These are phyloP conservation scores for Lissocephala sabroskyi DNA, from an alignment of 2,888 invertebrate species.

Conservation along the genomic window DNA sequence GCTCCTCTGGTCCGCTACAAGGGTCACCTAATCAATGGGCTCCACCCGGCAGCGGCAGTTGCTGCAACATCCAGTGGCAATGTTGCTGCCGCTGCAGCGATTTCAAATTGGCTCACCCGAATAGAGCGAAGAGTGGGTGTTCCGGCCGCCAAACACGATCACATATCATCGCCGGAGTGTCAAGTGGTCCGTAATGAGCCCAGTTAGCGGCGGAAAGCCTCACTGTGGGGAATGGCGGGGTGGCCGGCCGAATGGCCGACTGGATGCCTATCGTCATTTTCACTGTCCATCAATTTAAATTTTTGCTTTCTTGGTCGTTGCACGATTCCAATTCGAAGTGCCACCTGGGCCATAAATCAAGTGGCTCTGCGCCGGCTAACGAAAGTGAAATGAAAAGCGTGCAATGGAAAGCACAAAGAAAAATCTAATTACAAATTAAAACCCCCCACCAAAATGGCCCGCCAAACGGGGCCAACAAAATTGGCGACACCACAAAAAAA, in stretches of 20 bases:
- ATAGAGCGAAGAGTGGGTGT: slow-evolving; percentile 36
- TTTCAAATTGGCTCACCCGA: slow-evolving; percentile 50
- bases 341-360: slow-evolving; percentile 49
- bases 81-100: slow-evolving; percentile 22
- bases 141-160: slow-evolving; percentile 19
- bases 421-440: slow-evolving; percentile 56
- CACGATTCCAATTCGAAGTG: slow-evolving; percentile 16
- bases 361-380: too few relatives aligned
- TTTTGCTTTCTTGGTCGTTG: slow-evolving; percentile 23
- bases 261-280: not conserved
- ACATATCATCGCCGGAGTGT: slow-evolving; percentile 51
- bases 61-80: not conserved
- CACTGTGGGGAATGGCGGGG: not conserved
- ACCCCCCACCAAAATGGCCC: too few relatives aligned
- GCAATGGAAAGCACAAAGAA: slow-evolving; percentile 28
- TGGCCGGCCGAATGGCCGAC: not conserved
- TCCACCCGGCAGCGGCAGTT: slow-evolving; percentile 12
- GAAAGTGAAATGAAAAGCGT: slow-evolving; percentile 28
- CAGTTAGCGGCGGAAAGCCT: slow-evolving; percentile 22
- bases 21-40: slow-evolving; percentile 59
- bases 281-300: slow-evolving; percentile 8
- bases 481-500: slow-evolving; percentile 15
- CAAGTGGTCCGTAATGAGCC: slow-evolving; percentile 54
- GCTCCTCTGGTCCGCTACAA: slow-evolving; percentile 41
- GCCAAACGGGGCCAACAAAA: slow-evolving; percentile 4